Evolutionary conservation across 2,797 vertebrate genomes (phyloP).

Genomic region (Vultur gryphus): DNA sequence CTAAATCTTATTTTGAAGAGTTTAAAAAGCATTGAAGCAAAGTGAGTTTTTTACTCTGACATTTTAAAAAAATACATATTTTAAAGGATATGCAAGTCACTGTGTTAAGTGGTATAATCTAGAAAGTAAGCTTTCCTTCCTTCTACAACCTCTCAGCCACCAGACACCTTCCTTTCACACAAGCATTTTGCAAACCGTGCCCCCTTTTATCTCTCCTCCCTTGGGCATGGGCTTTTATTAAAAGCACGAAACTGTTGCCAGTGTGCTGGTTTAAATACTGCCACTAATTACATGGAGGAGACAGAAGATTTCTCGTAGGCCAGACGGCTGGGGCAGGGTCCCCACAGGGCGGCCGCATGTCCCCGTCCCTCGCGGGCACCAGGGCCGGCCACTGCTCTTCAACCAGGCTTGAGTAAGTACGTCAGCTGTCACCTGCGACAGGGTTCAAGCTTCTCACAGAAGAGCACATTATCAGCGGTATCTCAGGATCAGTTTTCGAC

Average conservation of each 20-base stretch:
- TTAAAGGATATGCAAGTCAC: background rate
- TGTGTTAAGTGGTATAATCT: background rate
- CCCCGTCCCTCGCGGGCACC: background rate
- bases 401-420: constrained; percentile 43
- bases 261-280: constrained; percentile 1
- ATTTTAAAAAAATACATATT: background rate
- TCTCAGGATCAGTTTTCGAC: constrained; percentile 64
- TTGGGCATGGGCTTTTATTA: background rate
- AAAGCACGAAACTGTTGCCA: background rate
- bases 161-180: background rate
- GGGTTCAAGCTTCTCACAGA: constrained; percentile 33
- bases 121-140: background rate
- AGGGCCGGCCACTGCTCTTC: background rate
- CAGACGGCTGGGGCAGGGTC: background rate
- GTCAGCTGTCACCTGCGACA: constrained; percentile 64
- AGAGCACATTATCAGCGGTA: background rate
- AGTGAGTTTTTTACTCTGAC: background rate
- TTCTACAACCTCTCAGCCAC: background rate
- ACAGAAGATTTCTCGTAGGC: constrained; percentile 4
- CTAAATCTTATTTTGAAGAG: background rate
- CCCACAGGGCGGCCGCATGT: background rate
- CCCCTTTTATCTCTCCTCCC: background rate
- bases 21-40: background rate
- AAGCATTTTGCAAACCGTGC: background rate
- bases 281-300: constrained; percentile 37